Evolutionary conservation across 2,888 invertebrate species (phyloP), one percentile per base, ranked within the genome.

Genomic region (Reticulitermes lucifugus): DNA sequence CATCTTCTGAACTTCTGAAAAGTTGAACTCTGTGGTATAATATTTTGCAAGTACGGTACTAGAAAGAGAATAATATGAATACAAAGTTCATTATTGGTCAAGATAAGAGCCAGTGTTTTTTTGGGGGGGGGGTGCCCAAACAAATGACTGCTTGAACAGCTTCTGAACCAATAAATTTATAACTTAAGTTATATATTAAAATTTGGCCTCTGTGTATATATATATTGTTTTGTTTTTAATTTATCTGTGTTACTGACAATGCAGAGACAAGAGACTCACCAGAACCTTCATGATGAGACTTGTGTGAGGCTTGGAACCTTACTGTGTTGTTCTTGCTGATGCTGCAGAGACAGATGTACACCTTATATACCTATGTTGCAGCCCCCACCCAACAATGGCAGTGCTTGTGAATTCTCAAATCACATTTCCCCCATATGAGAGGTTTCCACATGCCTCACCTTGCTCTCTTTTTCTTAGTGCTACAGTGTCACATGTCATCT

Each of bases 351-450:
- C 25, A 25, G 65, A 12, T 65, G 65, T 65, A n/a, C 65, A 5
- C 14, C 65, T 65, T 65, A 10, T 65, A 65, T 65, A 65, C 65
- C 6, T n/a, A 25, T 12, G 12, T 14, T n/a, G 65, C n/a, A 65
- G n/a, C 65, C 25, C 25, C 25, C 65, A 9, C 65, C 65, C 65
- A 5, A 12, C 65, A 65, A n/a, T 65, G 65, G n/a, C 65, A 65
- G 12, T 65, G n/a, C 65, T 25, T 65, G 65, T 65, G 65, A 65
- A 25, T 65, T 65, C 65, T 65, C 65, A 65, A 65, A 65, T 65
- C 65, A 65, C 65, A 65, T 65, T 65, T 65, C 65, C 65, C 65
- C n/a, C 65, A n/a, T 14, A 65, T 65, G 4, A n/a, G 25, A 65
- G 65, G 25, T 65, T 65, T 65, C 65, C 65, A 65, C 65, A 65